phyloP scores from a whole-genome alignment of 2,797 vertebrate species.

The Neostethus bicornis region DNA sequence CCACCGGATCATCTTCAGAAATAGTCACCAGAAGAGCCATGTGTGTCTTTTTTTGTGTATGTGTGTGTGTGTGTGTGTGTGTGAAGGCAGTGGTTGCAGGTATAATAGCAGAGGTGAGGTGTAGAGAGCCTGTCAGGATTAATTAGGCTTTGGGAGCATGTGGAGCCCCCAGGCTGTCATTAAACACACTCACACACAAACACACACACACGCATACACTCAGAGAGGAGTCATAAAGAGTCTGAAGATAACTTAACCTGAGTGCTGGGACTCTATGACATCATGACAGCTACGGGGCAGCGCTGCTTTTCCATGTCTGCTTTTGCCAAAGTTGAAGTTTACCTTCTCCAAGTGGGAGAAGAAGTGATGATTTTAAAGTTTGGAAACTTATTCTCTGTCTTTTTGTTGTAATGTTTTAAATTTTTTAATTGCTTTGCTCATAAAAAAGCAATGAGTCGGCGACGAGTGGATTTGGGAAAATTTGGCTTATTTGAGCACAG shows the following conservation, averaged over 20 bases:
- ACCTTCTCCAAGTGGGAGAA: constrained; percentile 19
- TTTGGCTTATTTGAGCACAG: no score
- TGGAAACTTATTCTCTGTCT: no score
- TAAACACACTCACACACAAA: constrained; percentile 51
- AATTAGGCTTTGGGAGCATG: constrained; percentile 67
- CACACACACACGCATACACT: constrained; percentile 13
- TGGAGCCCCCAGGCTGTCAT: constrained; percentile 64
- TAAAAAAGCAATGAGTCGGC: no score
- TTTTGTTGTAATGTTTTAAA: no score
- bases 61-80: neutral
- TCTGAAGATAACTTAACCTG: constrained; percentile 75
- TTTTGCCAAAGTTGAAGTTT: constrained; percentile 53
- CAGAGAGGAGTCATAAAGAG: constrained; percentile 54
- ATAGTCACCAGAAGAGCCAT: no score
- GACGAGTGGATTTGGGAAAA: no score
- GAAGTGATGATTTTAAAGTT: neutral
- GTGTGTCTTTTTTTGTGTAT: no score
- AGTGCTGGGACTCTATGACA: constrained; percentile 74
- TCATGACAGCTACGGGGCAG: constrained; percentile 72
- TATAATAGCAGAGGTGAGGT: constrained; percentile 54
- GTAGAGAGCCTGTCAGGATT: constrained; percentile 69
- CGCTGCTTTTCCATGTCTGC: constrained; percentile 61
- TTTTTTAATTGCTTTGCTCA: no score
- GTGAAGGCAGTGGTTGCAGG: constrained; percentile 71
- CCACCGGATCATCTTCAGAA: no score